Conservation (phyloP, 2,113 vertebrate genomes). For the Pristiophorus japonicus region DNA sequence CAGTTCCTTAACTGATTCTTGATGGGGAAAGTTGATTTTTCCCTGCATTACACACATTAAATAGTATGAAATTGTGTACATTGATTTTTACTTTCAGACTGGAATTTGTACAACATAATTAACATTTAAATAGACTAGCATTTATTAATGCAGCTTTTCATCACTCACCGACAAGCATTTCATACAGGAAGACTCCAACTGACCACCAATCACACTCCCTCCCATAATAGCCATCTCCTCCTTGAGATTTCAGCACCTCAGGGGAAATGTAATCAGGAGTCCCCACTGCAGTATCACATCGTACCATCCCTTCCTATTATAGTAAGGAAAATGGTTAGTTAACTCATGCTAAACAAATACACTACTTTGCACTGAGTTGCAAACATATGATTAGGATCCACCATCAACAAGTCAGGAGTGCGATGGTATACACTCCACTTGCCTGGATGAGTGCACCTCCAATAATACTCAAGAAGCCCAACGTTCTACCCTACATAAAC, state of each 20-base stretch:
- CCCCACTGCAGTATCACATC: conserved; percentile 95
- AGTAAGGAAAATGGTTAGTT: not conserved
- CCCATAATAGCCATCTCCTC: conserved; percentile 95
- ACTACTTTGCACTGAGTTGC: not conserved
- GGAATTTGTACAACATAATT: not conserved
- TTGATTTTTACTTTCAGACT: not conserved
- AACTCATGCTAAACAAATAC: not conserved
- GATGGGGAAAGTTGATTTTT: not conserved
- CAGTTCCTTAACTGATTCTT: not conserved
- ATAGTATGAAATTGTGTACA: not conserved
- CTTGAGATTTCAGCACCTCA: conserved; percentile 96
- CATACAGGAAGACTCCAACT: conserved; percentile 94
- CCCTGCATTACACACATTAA: not conserved
- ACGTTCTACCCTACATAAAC: no score
- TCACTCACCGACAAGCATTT: conserved; percentile 98
- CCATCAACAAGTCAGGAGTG: no score
- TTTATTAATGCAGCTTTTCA: conserved; percentile 15
- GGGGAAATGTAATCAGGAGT: conserved; percentile 98
- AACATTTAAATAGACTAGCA: not conserved
- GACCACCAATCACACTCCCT: conserved; percentile 99
- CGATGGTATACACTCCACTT: no score
- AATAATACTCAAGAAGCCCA: no score
- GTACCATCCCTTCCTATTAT: conserved; percentile 94
- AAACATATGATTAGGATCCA: not conserved
- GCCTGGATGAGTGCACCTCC: no score